Conservation (phyloP, 2,113 vertebrate genomes). For the Pachycephala philippinensis region DNA sequence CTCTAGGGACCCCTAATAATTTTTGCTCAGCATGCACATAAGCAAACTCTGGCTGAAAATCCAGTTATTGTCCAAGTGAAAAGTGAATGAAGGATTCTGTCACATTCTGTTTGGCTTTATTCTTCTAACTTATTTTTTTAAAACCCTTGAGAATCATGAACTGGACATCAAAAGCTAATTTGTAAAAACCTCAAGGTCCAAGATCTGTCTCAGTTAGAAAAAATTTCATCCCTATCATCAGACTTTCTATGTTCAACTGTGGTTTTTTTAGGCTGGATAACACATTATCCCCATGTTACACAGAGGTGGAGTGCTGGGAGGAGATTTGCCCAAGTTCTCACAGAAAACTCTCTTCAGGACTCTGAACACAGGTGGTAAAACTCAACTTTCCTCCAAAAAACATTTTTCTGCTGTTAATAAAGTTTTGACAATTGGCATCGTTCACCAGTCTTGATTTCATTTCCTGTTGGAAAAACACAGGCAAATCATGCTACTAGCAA, state of each 20-base stretch:
- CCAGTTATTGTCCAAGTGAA: background rate
- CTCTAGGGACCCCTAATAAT: background rate
- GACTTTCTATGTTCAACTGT: background rate
- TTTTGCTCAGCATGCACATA: background rate
- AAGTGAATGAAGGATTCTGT: background rate
- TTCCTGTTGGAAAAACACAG: constrained; percentile 47
- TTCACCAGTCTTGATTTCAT: constrained; percentile 23
- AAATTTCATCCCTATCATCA: background rate
- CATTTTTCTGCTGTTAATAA: background rate
- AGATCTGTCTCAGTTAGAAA: background rate
- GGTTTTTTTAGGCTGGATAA: background rate
- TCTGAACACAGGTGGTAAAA: constrained; percentile 26
- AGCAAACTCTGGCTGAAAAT: background rate
- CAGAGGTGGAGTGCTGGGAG: background rate
- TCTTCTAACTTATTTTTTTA: background rate
- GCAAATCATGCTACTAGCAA: constrained; percentile 2
- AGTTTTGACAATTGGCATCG: constrained; percentile 22
- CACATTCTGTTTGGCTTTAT: background rate
- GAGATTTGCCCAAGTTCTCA: background rate
- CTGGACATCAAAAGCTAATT: background rate
- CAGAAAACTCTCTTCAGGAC: background rate
- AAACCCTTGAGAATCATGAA: background rate
- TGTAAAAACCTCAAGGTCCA: background rate
- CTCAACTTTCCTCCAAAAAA: background rate
- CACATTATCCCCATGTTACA: background rate